phyloP scores from a whole-genome alignment of 1,140 invertebrate species.

The Homarus americanus region DNA sequence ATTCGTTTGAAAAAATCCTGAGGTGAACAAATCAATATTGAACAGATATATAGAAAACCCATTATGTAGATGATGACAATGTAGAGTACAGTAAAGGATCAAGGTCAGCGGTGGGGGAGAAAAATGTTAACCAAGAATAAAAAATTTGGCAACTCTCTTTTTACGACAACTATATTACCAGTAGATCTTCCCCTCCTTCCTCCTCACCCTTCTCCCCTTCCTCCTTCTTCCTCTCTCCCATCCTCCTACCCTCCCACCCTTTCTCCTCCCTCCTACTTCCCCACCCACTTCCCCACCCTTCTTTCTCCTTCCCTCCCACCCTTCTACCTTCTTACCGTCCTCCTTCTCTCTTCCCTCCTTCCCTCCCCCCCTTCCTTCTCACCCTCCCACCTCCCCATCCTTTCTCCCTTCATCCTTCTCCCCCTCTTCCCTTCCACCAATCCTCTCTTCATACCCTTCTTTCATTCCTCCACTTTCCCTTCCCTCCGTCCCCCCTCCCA shows the following conservation, averaged over 20 bases:
- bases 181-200: background rate
- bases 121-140: no score
- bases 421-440: background rate
- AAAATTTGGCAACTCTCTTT: no score
- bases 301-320: background rate
- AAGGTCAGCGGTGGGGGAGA: no score
- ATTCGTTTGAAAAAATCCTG: no score
- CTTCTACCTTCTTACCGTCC: background rate
- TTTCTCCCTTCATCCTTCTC: no score
- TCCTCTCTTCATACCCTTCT: background rate
- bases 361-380: background rate
- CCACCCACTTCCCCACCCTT: background rate
- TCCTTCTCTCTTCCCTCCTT: background rate
- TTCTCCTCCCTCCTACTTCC: background rate
- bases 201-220: background rate
- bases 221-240: background rate
- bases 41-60: no score
- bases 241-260: background rate
- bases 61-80: no score
- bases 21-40: no score
- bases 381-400: background rate
- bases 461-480: background rate
- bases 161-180: no score
- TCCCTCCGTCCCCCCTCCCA: background rate
- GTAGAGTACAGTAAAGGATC: no score